phyloP scores from a whole-genome alignment of 2,113 vertebrate genomes.

The Natator depressus region DNA sequence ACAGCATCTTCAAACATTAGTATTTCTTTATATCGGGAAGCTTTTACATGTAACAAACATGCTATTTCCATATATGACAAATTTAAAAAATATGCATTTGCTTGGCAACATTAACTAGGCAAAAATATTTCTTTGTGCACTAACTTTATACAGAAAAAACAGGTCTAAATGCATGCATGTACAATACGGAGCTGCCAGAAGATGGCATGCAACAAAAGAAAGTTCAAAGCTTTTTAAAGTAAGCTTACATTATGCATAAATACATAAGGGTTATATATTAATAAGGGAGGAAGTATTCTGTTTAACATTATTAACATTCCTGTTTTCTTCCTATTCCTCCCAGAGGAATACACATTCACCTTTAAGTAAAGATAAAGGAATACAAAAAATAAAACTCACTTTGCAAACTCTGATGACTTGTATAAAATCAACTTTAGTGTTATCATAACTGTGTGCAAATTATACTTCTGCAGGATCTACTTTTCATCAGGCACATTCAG shows the following conservation, averaged over 20 bases:
- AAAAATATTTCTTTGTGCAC: constrained; percentile 90
- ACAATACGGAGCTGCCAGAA: constrained; percentile 77
- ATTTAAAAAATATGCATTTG: constrained; percentile 87
- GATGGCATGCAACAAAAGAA: constrained; percentile 81
- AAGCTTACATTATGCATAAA: constrained; percentile 85
- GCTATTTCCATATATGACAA: constrained; percentile 84
- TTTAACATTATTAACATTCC: constrained; percentile 85
- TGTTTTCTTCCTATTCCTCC: constrained; percentile 85
- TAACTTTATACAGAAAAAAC: constrained; percentile 84
- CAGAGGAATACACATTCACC: constrained; percentile 89
- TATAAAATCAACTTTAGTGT: constrained; percentile 83
- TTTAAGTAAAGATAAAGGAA: constrained; percentile 87
- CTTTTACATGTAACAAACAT: constrained; percentile 89
- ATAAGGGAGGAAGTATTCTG: constrained; percentile 86
- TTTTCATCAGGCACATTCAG: constrained; percentile 69
- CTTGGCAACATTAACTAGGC: constrained; percentile 87
- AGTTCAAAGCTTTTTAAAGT: constrained; percentile 74
- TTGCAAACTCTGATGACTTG: constrained; percentile 84
- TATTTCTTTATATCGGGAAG: constrained; percentile 80
- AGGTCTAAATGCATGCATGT: constrained; percentile 82
- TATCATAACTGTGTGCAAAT: constrained; percentile 80
- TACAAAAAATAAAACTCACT: constrained; percentile 85
- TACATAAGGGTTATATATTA: constrained; percentile 84
- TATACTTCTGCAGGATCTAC: constrained; percentile 68
- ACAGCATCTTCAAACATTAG: constrained; percentile 83